Evolutionary conservation across 2,113 vertebrate species (phyloP).

Genomic region (Bubalus kerabau): DNA sequence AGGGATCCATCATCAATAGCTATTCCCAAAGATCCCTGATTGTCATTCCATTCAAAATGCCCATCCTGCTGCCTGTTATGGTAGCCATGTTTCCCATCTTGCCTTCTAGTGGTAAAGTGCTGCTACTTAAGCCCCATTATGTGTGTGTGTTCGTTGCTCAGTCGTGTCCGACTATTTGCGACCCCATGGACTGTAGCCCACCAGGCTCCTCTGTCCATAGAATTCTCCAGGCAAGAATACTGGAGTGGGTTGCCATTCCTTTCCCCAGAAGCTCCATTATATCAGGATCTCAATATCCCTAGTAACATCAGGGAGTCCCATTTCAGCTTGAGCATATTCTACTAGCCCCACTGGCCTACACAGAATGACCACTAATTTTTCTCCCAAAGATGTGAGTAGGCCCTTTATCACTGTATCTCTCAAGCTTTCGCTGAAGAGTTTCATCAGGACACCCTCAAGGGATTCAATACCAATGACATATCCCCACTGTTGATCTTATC

Average conservation of each 20-base stretch:
- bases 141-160: neutral
- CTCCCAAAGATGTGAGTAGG: neutral
- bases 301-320: neutral
- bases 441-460: neutral
- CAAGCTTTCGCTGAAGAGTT: neutral
- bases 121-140: neutral
- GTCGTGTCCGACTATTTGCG: fast-evolving
- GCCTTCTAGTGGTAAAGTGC: neutral
- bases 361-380: neutral
- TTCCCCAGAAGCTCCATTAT: neutral
- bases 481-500: neutral
- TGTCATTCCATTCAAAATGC: neutral
- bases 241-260: neutral
- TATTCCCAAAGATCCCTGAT: neutral
- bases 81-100: neutral
- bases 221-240: neutral
- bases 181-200: neutral
- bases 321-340: neutral
- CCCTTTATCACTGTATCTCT: neutral
- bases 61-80: neutral
- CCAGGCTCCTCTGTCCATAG: neutral
- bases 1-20: neutral
- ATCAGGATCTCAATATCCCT: neutral
- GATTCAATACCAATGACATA: neutral
- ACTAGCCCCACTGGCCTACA: neutral